A percentile compares a stretch with the other conserved stretches of the same genome.
phyloP scores from a whole-genome alignment of 2,113 vertebrate species.

The Hystrix cristata region DNA sequence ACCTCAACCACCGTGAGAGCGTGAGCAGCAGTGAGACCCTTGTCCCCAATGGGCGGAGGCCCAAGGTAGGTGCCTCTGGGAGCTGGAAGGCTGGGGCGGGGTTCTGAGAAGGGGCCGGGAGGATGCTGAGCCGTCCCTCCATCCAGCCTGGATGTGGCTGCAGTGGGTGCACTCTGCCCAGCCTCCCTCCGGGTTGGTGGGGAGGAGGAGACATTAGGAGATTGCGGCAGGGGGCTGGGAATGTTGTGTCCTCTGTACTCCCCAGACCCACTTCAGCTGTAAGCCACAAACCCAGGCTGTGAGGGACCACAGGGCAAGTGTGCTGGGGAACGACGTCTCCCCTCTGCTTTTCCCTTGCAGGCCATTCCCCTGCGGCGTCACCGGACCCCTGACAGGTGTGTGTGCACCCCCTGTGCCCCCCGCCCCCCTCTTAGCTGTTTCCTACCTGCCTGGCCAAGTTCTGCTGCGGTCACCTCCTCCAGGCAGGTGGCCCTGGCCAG shows the following conservation, averaged over 20 bases:
- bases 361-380: constrained; percentile 92
- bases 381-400: constrained; percentile 93
- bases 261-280: too few species aligned
- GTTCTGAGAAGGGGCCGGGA: rapidly evolving
- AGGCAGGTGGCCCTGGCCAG: not conserved
- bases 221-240: not conserved
- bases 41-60: constrained; percentile 87
- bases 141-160: not conserved
- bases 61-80: constrained; percentile 88
- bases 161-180: not conserved
- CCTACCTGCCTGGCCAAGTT: not conserved
- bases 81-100: not conserved
- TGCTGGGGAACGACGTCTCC: not conserved
- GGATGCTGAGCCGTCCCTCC: too few species aligned
- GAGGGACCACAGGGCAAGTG: rapidly evolving
- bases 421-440: not conserved
- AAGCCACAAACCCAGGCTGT: rapidly evolving
- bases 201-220: not conserved
- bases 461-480: not conserved
- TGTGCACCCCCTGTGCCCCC: not conserved
- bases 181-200: not conserved
- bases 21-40: constrained; percentile 90
- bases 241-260: not conserved
- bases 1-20: constrained; percentile 95
- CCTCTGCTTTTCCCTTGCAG: constrained; percentile 83